These are phyloP conservation scores for Halcyon smyrnensis DNA, from an alignment of 2,797 vertebrate genomes.

Conservation along the genomic window DNA sequence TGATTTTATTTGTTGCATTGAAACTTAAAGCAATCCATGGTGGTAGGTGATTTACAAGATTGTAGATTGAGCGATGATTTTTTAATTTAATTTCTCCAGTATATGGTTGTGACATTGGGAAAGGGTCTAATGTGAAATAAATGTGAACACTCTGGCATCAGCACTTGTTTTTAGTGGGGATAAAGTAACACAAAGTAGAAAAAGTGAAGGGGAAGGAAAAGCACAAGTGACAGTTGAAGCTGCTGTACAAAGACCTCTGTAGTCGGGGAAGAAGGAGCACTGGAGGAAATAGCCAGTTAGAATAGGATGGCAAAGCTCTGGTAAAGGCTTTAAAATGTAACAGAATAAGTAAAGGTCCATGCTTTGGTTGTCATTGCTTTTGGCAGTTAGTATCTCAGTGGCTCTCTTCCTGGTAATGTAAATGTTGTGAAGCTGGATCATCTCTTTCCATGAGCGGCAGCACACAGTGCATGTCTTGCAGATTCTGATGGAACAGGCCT, in stretches of 20 bases:
- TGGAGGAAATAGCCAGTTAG: background rate
- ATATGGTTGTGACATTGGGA: background rate
- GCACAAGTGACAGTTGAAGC: background rate
- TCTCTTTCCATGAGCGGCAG: background rate
- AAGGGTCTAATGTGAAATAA: background rate
- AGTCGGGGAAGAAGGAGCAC: background rate
- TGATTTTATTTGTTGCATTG: background rate
- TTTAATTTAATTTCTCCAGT: background rate
- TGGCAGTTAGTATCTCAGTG: background rate
- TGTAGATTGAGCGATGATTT: background rate
- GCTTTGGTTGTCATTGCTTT: background rate
- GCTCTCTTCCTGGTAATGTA: background rate
- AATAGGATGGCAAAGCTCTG: background rate
- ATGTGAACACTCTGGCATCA: background rate
- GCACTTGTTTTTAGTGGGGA: background rate
- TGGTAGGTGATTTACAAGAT: background rate
- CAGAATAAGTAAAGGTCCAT: background rate
- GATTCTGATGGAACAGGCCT: background rate
- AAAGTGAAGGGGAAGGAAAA: background rate
- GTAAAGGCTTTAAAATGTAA: background rate
- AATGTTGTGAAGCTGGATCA: background rate
- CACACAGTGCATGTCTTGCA: background rate
- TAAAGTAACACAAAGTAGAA: background rate
- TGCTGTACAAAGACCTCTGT: background rate
- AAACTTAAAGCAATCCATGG: background rate